A percentile compares a stretch with the other conserved stretches of the same genome.
phyloP scores from a whole-genome alignment of 2,797 vertebrate genomes.

The Manis javanica region DNA sequence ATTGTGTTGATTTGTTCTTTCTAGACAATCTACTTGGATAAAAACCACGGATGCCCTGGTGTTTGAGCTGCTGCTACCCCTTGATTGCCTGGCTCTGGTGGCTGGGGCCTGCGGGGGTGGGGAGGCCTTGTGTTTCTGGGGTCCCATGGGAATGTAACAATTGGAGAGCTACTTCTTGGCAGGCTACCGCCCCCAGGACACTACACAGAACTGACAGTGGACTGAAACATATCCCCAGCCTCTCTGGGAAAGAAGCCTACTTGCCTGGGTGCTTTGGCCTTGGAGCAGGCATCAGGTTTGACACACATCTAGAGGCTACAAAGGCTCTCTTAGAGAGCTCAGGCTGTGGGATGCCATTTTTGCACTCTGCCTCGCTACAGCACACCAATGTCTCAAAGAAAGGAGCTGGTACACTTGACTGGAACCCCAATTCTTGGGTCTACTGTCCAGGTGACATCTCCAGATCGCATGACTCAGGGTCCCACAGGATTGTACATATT shows the following conservation, averaged over 20 bases:
- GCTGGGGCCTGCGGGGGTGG: not conserved
- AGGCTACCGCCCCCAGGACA: not conserved
- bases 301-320: not conserved
- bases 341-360: not conserved
- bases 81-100: not conserved
- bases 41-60: not conserved
- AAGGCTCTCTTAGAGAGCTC: not conserved
- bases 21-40: not conserved
- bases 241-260: not conserved
- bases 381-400: not conserved
- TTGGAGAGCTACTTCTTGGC: not conserved
- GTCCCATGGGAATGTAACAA: not conserved
- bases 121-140: not conserved
- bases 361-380: not conserved
- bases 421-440: not conserved
- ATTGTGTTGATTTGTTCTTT: not conserved
- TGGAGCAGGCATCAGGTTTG: not conserved
- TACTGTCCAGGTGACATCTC: not conserved
- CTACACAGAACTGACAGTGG: not conserved
- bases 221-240: not conserved
- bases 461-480: not conserved
- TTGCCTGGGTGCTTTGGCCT: not conserved
- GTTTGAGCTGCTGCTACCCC: not conserved
- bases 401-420: not conserved
- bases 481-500: not conserved